These are phyloP conservation scores for Penaeus vannamei DNA, from an alignment of 1,140 invertebrate genomes.

Conservation along the genomic window DNA sequence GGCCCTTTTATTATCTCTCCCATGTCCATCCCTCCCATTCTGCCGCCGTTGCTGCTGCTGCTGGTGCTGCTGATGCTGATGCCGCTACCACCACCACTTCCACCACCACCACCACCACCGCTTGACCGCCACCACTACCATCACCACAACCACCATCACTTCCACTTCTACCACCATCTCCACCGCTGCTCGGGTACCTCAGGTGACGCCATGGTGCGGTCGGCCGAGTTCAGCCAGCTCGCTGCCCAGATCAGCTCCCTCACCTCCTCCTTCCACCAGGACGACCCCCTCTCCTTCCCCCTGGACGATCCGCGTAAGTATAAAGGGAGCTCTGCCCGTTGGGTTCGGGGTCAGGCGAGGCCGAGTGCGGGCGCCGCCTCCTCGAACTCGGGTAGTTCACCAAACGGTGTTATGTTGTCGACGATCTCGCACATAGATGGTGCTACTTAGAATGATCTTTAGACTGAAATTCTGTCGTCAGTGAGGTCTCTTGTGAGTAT, in stretches of 20 bases:
- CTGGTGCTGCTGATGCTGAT: not conserved
- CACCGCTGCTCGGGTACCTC: not conserved
- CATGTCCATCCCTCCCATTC: conserved; percentile 2
- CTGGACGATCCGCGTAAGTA: conserved; percentile 38
- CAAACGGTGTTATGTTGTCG: too few species aligned
- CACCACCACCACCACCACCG: conserved; percentile 12
- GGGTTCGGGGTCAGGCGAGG: not conserved
- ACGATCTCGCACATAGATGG: too few species aligned
- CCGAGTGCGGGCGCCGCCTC: not conserved
- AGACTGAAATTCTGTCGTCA: too few species aligned
- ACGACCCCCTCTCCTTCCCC: conserved; percentile 36
- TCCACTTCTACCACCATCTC: conserved; percentile 6
- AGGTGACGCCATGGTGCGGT: conserved; percentile 42
- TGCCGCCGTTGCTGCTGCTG: conserved; percentile 7
- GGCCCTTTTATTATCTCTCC: conserved; percentile 40
- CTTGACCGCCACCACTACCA: conserved; percentile 31
- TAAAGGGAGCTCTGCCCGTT: not conserved
- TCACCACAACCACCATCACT: not conserved
- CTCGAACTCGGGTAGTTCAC: not conserved
- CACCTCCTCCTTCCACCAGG: conserved; percentile 55
- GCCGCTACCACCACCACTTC: conserved; percentile 2
- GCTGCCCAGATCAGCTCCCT: conserved; percentile 65
- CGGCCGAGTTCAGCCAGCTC: conserved; percentile 59
- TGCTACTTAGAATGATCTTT: too few species aligned
- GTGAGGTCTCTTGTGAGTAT: too few species aligned